Base-by-base conservation (phyloP, 2,797 vertebrate genomes). In the Falco berigora region DNA sequence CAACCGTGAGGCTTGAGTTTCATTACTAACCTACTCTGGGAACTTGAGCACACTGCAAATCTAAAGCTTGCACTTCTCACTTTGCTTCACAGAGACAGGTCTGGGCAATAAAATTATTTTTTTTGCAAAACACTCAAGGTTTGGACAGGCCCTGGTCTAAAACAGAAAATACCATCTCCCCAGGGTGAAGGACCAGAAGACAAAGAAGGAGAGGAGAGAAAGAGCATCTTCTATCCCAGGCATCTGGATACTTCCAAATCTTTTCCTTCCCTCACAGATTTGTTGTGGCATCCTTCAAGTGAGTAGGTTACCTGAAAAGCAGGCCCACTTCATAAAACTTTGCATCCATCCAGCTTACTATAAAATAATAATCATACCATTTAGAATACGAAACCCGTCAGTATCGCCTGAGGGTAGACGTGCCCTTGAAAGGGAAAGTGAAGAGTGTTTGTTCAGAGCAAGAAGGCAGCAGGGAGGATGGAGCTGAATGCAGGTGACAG, bases 361-460 rank as follows among this genome's bases (percentile, higher is more conserved):
- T 96, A 55, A 88, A 95, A 88, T 92, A 87, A 86, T 76, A 68
- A 92, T 83, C 19, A 20, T 32, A 64, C 68, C 89, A 67, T 88
- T 94, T 84, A 94, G 89, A 79, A 47, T 44, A 36, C 38, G 69
- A 86, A 85, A 68, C 62, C 67, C 13, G 0, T 22, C 85, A 30
- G 75, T 58, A 55, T 24, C 0, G 55, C 94, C 89, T 2, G 7
- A 61, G 87, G 92, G 85, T 40, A 92, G 87, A 61, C 0, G 1
- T 2, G 8, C 56, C 53, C 88, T 82, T 76, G 69, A 12, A 32
- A 63, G 49, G 30, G 42, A 75, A 52, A 59, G 59, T 7, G 40
- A 23, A n/a, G 76, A 63, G 66, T 0, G 36, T 62, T 76, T 52
- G 56, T 16, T 68, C 1, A 0, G 68, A 93, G 83, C 72, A 32